Percentiles rank a stretch among this genome's conserved stretches.
Evolutionary conservation across 37 sponge, comb jelly and placozoan species (phyloP).

Genomic region (Chondrosia reniformis): DNA sequence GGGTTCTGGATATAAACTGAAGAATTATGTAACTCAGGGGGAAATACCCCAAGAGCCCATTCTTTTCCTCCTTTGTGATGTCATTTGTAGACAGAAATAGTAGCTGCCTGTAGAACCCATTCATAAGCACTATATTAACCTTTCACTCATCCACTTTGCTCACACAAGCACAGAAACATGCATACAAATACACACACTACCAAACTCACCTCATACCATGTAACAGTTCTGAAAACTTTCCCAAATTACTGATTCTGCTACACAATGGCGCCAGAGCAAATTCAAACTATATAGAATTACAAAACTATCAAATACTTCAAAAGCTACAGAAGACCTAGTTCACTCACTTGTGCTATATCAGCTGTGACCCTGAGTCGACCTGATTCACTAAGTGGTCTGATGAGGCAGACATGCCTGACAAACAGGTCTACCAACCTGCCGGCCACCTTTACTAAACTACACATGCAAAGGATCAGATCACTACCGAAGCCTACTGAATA

Average conservation of each 20-base stretch:
- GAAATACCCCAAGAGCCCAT: constrained; percentile 44
- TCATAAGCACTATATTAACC: not conserved
- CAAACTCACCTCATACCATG: constrained; percentile 56
- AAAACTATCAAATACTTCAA: too few species aligned
- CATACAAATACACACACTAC: not conserved
- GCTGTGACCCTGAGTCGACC: constrained; percentile 91
- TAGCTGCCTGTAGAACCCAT: constrained; percentile 35
- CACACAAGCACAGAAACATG: not conserved
- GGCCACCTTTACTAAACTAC: constrained; percentile 16
- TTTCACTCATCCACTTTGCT: not conserved
- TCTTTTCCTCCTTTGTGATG: constrained; percentile 14
- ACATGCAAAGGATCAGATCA: not conserved
- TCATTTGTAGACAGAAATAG: constrained; percentile 49
- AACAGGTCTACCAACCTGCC: constrained; percentile 59
- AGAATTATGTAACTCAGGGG: constrained; percentile 77
- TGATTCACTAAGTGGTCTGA: constrained; percentile 88
- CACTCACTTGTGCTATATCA: constrained; percentile 88
- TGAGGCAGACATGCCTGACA: constrained; percentile 80
- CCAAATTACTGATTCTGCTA: constrained; percentile 50
- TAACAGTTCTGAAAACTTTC: constrained; percentile 51
- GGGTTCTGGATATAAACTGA: constrained; percentile 72
- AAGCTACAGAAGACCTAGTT: too few species aligned
- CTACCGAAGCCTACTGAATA: not conserved
- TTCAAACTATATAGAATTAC: constrained; percentile 44
- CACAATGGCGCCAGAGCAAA: constrained; percentile 75